These are phyloP conservation scores for Xiphophorus hellerii DNA, from an alignment of 2,113 vertebrate species.

Conservation along the genomic window DNA sequence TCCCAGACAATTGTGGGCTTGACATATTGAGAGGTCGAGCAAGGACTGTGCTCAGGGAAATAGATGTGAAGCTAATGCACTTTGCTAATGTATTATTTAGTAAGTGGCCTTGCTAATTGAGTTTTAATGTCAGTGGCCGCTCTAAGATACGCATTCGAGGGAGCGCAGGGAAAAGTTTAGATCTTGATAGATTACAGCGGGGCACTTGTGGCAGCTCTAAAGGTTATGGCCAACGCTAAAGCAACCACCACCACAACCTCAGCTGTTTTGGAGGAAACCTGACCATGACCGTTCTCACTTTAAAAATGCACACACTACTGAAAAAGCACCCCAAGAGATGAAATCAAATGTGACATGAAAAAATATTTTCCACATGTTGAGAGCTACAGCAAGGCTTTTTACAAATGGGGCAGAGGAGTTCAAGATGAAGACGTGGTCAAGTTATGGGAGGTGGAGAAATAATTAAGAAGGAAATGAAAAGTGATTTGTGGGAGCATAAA, in stretches of 20 bases:
- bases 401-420: background rate
- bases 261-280: slow-evolving; percentile 36
- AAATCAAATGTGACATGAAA: background rate
- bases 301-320: slow-evolving; percentile 1
- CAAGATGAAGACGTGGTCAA: background rate
- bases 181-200: slow-evolving; percentile 78
- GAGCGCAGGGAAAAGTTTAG: slow-evolving; percentile 74
- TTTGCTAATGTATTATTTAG: slow-evolving; percentile 83
- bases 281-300: slow-evolving; percentile 6
- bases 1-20: slow-evolving; percentile 53
- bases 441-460: background rate
- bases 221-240: slow-evolving; percentile 69
- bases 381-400: background rate
- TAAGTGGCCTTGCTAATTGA: slow-evolving; percentile 79
- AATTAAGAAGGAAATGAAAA: background rate
- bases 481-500: background rate
- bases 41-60: slow-evolving; percentile 61
- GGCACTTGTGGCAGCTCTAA: slow-evolving; percentile 67
- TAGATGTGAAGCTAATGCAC: slow-evolving; percentile 74
- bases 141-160: slow-evolving; percentile 71
- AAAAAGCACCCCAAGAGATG: background rate
- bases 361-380: background rate
- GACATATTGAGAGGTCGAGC: slow-evolving; percentile 76
- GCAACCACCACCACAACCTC: slow-evolving; percentile 50
- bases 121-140: slow-evolving; percentile 82